These are phyloP conservation scores for Microchirus variegatus DNA, from an alignment of 2,797 vertebrate genomes.

Conservation along the genomic window DNA sequence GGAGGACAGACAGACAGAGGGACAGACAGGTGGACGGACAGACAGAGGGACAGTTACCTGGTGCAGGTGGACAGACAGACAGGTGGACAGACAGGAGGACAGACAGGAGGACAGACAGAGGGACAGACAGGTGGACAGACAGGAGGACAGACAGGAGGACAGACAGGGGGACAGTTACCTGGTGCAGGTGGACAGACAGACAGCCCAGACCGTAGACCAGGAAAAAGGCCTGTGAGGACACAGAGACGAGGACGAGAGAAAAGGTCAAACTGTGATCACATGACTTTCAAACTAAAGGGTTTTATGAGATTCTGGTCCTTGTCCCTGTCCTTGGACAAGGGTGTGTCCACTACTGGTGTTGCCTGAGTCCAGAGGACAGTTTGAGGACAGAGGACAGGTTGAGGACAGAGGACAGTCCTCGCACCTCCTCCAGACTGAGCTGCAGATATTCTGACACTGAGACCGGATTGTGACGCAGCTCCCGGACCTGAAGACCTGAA, in stretches of 20 bases:
- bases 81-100: constrained; percentile 81
- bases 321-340: no score
- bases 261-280: neutral
- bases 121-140: constrained; percentile 53
- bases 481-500: constrained; percentile 51
- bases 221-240: constrained; percentile 87
- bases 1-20: constrained; percentile 54
- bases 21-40: constrained; percentile 59
- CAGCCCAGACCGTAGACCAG: constrained; percentile 91
- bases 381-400: no score
- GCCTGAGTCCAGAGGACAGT: no score
- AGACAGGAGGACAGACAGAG: neutral
- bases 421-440: constrained; percentile 92
- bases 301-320: no score
- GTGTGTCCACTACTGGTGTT: no score
- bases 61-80: constrained; percentile 59
- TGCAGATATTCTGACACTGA: constrained; percentile 89
- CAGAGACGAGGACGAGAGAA: constrained; percentile 9
- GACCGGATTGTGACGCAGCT: constrained; percentile 86
- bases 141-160: constrained; percentile 46
- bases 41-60: constrained; percentile 82
- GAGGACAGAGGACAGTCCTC: no score
- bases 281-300: neutral
- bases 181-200: constrained; percentile 83
- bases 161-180: constrained; percentile 82